Conservation (phyloP, 2,797 vertebrate species). For the Lepus townsendii region DNA sequence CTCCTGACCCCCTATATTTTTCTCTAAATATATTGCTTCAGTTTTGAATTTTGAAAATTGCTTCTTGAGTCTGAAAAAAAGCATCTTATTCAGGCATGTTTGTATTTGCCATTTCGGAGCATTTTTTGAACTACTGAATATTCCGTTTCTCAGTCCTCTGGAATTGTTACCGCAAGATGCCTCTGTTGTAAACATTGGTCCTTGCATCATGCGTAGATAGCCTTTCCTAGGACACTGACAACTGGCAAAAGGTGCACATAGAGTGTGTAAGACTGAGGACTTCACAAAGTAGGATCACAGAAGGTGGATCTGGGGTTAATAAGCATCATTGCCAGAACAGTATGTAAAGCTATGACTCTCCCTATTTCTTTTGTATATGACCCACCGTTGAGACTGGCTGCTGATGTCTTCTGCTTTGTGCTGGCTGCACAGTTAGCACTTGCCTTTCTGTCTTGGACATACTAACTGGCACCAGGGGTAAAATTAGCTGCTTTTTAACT, state of each 20-base stretch:
- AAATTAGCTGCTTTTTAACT: background rate
- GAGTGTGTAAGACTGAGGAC: background rate
- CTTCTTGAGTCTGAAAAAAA: background rate
- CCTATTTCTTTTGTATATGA: background rate
- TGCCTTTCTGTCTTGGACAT: background rate
- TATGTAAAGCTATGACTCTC: background rate
- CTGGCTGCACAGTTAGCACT: background rate
- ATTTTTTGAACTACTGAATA: background rate
- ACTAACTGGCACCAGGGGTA: background rate
- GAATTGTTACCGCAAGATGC: background rate
- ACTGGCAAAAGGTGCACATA: background rate
- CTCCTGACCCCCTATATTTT: background rate
- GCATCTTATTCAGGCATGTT: background rate
- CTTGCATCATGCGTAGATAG: background rate
- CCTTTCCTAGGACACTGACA: slow-evolving; percentile 15
- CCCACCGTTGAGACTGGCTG: background rate
- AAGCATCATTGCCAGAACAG: background rate
- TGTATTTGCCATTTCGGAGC: background rate
- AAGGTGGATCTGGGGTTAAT: background rate
- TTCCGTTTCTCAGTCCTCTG: slow-evolving; percentile 2
- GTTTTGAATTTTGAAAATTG: background rate
- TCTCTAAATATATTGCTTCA: background rate
- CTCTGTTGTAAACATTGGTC: background rate
- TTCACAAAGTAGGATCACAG: background rate
- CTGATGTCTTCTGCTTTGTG: background rate